Evolutionary conservation across 2,113 vertebrate genomes (phyloP), one percentile per base, ranked within the genome.

Genomic region (Plotosus lineatus): DNA sequence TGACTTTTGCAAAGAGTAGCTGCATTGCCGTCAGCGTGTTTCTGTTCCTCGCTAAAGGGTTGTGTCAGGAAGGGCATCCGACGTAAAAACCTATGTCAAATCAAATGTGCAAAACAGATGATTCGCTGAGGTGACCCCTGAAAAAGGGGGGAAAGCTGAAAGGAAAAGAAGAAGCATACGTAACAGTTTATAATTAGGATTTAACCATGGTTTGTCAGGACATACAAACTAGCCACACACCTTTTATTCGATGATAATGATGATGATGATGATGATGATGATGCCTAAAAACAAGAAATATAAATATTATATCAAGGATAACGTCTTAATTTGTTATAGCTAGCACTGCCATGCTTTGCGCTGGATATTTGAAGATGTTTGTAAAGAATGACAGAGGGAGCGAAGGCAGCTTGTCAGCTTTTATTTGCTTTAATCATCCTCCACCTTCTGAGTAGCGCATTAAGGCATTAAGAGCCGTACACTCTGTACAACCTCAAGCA

Each of bases 361-460:
- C 69, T 28, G 79, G 50, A 71, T 63, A 11, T 44, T 78, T 50
- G n/a, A 21, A 44, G 31, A 28, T 19, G 56, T 23, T 73, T 63
- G 50, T 58, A 38, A 40, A 53, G 55, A 36, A 66, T 17, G 58
- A 44, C 42, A 53, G 61, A 58, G 56, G 26, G 26, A 40, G 33
- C 15, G 38, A 17, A 69, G 8, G 51, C 75, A 53, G 51, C 19
- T 77, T 85, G 83, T 82, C 80, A 79, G 51, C 9, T 44, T 33
- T 5, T 51, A 44, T 79, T 75, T 82, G 77, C 66, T 82, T 74
- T 75, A 69, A 78, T 75, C 56, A 44, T 75, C 36, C 58, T 78
- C 44, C 46, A 26, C 28, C 68, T 65, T 50, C 74, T 40, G 79
- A 55, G 58, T 74, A 38, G 75, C 26, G 66, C 75, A 68, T 81